Percentiles rank a stretch among this genome's conserved stretches.
These are phyloP conservation scores for Philereme transversata DNA, from an alignment of 2,888 invertebrate species.

Conservation along the genomic window DNA sequence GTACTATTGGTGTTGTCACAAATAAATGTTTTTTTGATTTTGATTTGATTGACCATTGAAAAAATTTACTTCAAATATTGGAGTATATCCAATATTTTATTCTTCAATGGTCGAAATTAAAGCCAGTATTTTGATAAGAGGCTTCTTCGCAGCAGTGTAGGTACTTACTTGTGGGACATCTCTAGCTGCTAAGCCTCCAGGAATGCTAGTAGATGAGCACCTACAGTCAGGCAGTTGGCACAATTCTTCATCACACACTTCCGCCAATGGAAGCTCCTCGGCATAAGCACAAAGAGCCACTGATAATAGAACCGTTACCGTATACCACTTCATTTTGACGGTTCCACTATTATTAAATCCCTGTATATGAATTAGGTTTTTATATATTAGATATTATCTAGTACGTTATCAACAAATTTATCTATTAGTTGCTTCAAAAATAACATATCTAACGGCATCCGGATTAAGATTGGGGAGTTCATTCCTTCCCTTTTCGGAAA, in stretches of 20 bases:
- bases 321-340: conserved; percentile 18
- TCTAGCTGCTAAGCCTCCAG: conserved; percentile 65
- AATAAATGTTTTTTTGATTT: no score
- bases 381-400: not conserved
- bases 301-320: conserved; percentile 19
- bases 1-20: no score
- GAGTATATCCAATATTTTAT: no score
- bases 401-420: no score
- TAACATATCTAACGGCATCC: not conserved
- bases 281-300: conserved; percentile 19
- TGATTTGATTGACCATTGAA: no score
- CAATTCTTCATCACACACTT: conserved; percentile 56
- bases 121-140: no score
- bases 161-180: conserved; percentile 80
- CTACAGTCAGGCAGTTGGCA: conserved; percentile 82
- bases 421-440: no score
- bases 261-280: conserved; percentile 50
- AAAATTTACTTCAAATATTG: no score
- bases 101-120: no score
- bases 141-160: no score
- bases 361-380: not conserved
- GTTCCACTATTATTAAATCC: not conserved
- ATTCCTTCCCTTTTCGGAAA: no score
- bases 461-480: not conserved
- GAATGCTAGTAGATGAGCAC: conserved; percentile 76